phyloP scores from a whole-genome alignment of 37 sponge, comb jelly and placozoan genomes.

The Oopsacas minuta region DNA sequence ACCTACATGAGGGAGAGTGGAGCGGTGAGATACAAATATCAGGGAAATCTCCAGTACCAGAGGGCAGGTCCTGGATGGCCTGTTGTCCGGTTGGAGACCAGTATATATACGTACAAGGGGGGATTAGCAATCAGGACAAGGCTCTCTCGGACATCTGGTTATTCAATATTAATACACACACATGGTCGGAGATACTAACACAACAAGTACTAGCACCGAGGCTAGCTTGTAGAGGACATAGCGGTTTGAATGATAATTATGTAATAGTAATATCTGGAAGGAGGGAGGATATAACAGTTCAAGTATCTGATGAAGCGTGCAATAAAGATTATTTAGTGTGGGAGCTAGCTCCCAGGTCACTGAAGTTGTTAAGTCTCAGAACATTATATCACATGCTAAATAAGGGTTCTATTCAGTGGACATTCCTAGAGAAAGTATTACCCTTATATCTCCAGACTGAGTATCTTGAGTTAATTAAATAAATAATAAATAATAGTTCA shows the following conservation, averaged over 20 bases:
- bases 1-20: not conserved
- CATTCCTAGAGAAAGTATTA: too few species aligned
- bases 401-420: not conserved
- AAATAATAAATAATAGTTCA: too few species aligned
- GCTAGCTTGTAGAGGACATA: not conserved
- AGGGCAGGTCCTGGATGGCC: not conserved
- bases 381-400: not conserved
- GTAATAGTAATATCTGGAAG: not conserved
- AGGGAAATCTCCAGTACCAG: not conserved
- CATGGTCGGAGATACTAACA: not conserved
- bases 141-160: constrained; percentile 11
- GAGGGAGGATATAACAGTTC: not conserved
- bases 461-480: too few species aligned
- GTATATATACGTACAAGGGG: not conserved
- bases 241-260: not conserved
- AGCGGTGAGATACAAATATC: not conserved
- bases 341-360: not conserved
- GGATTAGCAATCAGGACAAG: not conserved
- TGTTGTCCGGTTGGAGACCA: not conserved
- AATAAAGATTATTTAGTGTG: not conserved
- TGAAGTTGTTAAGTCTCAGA: not conserved
- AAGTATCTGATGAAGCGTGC: not conserved
- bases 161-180: not conserved
- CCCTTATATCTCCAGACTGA: too few species aligned
- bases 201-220: not conserved